Evolutionary conservation across 2,888 invertebrate genomes (phyloP), one percentile per base, ranked within the genome.

Genomic region (Ennomos fuscantarius): DNA sequence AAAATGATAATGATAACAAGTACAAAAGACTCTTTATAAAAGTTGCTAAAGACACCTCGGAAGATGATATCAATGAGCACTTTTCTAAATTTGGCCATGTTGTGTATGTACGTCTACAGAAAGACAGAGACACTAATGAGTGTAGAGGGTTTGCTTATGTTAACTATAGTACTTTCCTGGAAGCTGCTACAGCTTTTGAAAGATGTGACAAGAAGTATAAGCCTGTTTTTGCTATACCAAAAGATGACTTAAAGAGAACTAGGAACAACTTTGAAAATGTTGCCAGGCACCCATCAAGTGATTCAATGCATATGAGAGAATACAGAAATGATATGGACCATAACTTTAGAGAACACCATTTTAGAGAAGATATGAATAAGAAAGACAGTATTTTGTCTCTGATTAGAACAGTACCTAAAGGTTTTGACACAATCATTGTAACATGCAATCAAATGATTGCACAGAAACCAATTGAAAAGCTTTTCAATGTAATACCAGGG

Each of bases 71-170:
- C 79, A 92, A 87, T 56, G 89, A 93, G 0, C 98, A 97, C 82
- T 99, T 99, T 78, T 86, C 93, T 44, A 96, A 96, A 77, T 99
- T 98, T 93, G 99, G 99, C 0, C 88, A 86, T 51, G 95, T 99
- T 0, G 95, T 95, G 1, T 94, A 95, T 54, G 94, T 98, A 0
- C 94, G 95, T 55, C 87, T 99, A n/a, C 95, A 96, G 34, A 93
- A 96, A 71, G 97, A 97, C 59, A 95, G 94, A 78, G 94, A 93
- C 85, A 96, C 96, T 36, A 96, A 97, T 6, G 94, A 94, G 63
- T 95, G 95, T 56, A 97, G 96, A 86, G 99, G 99, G 2, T 98
- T 96, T 90, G 99, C 96, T 9, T 99, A 96, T 85, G 94, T 99
- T 8, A 95, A 97, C 79, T 99, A 97, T 59, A 81, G 79, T 41